phyloP scores from a whole-genome alignment of 2,797 vertebrate genomes.

The Cuculus canorus region DNA sequence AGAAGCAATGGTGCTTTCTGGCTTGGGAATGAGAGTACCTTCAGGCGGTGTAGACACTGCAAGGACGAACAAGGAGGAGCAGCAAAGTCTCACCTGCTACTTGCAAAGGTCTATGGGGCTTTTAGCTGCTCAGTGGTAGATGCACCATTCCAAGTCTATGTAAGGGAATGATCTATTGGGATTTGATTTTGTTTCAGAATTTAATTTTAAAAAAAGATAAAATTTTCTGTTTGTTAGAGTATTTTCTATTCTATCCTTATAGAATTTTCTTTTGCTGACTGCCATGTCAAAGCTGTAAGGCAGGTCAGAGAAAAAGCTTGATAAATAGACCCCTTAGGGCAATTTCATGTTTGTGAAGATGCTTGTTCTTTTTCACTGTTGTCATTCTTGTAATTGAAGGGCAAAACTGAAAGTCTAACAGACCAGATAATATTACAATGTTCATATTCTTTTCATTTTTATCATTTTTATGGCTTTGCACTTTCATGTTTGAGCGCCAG shows the following conservation, averaged over 20 bases:
- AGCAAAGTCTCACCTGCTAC: neutral
- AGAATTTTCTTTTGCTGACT: neutral
- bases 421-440: neutral
- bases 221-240: neutral
- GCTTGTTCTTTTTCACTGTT: neutral
- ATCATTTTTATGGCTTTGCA: neutral
- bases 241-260: neutral
- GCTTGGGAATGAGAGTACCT: neutral
- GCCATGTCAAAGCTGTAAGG: neutral
- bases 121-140: neutral
- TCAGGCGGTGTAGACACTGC: neutral
- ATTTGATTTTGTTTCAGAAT: neutral
- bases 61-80: neutral
- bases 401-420: slow-evolving; percentile 1
- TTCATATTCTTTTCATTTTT: neutral
- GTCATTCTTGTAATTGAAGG: neutral
- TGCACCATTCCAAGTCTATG: neutral
- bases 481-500: neutral
- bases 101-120: neutral
- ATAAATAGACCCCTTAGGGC: neutral
- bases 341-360: neutral
- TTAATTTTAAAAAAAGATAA: neutral
- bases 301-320: neutral
- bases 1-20: neutral
- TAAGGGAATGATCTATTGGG: neutral